Percentiles rank a stretch among this genome's conserved stretches.
Evolutionary conservation across 2,113 vertebrate genomes (phyloP).

Genomic region (Poicephalus gulielmi): DNA sequence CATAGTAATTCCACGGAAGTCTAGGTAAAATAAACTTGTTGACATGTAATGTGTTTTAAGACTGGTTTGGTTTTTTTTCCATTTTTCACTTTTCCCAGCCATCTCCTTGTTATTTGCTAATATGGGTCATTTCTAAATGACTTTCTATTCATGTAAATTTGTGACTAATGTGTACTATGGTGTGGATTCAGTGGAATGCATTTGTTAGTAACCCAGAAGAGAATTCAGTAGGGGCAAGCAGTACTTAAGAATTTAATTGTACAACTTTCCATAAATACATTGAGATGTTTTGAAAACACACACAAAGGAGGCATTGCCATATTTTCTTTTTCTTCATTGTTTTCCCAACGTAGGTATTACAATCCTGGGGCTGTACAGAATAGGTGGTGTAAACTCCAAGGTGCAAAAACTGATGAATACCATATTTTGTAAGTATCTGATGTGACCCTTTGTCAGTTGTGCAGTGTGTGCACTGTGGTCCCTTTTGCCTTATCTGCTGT

Average conservation of each 20-base stretch:
- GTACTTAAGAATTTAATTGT: not conserved
- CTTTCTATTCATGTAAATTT: not conserved
- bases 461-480: not conserved
- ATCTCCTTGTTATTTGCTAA: not conserved
- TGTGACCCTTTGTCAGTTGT: not conserved
- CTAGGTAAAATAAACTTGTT: not conserved
- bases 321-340: not conserved
- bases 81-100: not conserved
- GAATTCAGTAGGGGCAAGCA: not conserved
- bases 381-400: conserved; percentile 97
- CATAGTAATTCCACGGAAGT: not conserved
- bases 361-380: conserved; percentile 93
- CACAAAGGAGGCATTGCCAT: not conserved
- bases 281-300: not conserved
- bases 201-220: not conserved
- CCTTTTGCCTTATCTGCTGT: not conserved
- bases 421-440: conserved; percentile 84
- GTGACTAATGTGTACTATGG: not conserved
- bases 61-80: not conserved
- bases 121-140: not conserved
- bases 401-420: conserved; percentile 96
- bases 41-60: not conserved
- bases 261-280: not conserved
- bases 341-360: conserved; percentile 83
- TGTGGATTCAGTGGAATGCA: not conserved